Evolutionary conservation across 2,888 invertebrate genomes (phyloP).

Genomic region (Cephus pygmeus): DNA sequence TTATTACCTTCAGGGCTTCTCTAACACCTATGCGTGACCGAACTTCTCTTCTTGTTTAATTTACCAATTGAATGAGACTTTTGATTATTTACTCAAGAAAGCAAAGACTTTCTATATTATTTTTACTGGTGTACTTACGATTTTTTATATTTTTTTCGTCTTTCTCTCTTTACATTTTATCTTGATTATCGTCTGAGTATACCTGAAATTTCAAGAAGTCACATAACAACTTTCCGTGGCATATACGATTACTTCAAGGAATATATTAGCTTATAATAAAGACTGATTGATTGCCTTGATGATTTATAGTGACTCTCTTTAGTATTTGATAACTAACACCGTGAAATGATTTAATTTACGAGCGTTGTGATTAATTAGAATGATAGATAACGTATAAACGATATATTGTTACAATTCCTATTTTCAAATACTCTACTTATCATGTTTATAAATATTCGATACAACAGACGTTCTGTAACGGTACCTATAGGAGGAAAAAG

Average conservation of each 20-base stretch:
- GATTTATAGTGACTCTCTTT: background rate
- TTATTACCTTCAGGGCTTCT: background rate
- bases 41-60: background rate
- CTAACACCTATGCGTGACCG: background rate
- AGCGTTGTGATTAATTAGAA: background rate
- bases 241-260: background rate
- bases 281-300: background rate
- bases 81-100: background rate
- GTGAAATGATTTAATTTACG: background rate
- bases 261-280: background rate
- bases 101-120: background rate
- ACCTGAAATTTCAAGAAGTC: background rate
- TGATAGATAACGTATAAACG: background rate
- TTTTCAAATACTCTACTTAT: background rate
- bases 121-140: background rate
- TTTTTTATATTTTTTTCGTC: background rate
- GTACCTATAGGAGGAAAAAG: too few relatives aligned
- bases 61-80: background rate
- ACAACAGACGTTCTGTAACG: too few relatives aligned
- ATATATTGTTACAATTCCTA: background rate
- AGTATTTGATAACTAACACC: background rate
- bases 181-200: background rate
- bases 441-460: too few relatives aligned
- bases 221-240: background rate
- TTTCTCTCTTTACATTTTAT: background rate